Percentiles rank a stretch among this genome's conserved stretches.
Evolutionary conservation across 2,113 vertebrate genomes (phyloP).

Genomic region (Vicugna pacos): DNA sequence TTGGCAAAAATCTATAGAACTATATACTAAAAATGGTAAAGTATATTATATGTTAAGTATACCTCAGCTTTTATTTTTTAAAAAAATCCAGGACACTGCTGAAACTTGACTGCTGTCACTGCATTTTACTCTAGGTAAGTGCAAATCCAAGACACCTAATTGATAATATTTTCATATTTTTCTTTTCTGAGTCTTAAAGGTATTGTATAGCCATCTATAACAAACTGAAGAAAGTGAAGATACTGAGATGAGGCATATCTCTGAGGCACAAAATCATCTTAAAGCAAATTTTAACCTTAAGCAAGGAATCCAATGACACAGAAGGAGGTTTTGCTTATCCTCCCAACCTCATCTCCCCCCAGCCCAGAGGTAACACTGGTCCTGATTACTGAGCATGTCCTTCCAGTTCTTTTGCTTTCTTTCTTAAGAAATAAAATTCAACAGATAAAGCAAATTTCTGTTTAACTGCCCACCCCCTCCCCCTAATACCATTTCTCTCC

Average conservation of each 20-base stretch:
- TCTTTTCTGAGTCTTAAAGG: background rate
- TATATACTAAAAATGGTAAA: background rate
- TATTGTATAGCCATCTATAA: background rate
- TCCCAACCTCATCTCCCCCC: background rate
- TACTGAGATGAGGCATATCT: background rate
- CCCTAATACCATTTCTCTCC: background rate
- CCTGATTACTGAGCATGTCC: background rate
- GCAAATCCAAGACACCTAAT: background rate
- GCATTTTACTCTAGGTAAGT: background rate
- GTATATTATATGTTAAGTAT: background rate
- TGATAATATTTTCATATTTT: background rate
- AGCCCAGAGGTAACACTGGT: background rate
- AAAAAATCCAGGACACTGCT: background rate
- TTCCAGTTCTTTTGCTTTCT: background rate
- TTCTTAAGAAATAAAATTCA: constrained; percentile 40
- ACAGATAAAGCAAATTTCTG: background rate
- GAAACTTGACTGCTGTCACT: background rate
- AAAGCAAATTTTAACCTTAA: background rate
- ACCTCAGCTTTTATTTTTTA: background rate
- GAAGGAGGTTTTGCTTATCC: background rate
- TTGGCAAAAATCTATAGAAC: background rate
- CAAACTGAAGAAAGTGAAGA: background rate
- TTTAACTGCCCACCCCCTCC: background rate
- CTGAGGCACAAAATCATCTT: background rate
- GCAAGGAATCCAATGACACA: background rate